These are phyloP conservation scores for Leuctra nigra DNA, from an alignment of 2,888 invertebrate species.

Conservation along the genomic window DNA sequence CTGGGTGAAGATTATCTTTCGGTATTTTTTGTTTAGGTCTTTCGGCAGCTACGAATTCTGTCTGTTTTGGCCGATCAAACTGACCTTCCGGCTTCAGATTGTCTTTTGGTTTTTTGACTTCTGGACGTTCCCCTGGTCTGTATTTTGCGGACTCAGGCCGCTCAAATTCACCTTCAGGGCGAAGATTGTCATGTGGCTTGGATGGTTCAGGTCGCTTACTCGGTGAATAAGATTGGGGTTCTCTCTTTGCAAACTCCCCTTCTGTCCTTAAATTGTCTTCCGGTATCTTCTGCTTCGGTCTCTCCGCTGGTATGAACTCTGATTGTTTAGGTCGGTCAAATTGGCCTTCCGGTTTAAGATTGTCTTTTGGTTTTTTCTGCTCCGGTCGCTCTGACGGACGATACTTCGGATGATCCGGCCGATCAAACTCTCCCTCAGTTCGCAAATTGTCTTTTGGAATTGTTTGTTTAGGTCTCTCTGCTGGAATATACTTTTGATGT, in stretches of 20 bases:
- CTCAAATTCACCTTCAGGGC: conserved; percentile 40
- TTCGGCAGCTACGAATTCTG: conserved; percentile 40
- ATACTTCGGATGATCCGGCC: conserved; percentile 1
- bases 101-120: conserved; percentile 33
- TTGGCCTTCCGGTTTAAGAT: conserved; percentile 39
- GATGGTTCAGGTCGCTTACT: conserved; percentile 28
- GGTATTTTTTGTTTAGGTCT: conserved; percentile 48
- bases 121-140: conserved; percentile 37
- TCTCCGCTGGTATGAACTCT: conserved; percentile 29
- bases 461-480: conserved; percentile 40
- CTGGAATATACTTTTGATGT: conserved; percentile 40
- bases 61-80: conserved; percentile 34
- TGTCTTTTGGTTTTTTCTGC: conserved; percentile 37
- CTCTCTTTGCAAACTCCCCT: conserved; percentile 38
- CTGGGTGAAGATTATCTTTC: conserved; percentile 50
- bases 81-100: conserved; percentile 31
- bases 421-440: conserved; percentile 44
- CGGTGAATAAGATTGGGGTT: conserved; percentile 30
- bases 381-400: conserved; percentile 32
- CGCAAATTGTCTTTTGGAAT: conserved; percentile 47
- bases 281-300: conserved; percentile 35
- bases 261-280: conserved; percentile 43
- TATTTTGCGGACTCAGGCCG: conserved; percentile 43
- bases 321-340: conserved; percentile 23
- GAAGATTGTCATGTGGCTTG: conserved; percentile 18